Evolutionary conservation across 1,140 invertebrate species (phyloP).

Genomic region (Drosophila nigromelanica): DNA sequence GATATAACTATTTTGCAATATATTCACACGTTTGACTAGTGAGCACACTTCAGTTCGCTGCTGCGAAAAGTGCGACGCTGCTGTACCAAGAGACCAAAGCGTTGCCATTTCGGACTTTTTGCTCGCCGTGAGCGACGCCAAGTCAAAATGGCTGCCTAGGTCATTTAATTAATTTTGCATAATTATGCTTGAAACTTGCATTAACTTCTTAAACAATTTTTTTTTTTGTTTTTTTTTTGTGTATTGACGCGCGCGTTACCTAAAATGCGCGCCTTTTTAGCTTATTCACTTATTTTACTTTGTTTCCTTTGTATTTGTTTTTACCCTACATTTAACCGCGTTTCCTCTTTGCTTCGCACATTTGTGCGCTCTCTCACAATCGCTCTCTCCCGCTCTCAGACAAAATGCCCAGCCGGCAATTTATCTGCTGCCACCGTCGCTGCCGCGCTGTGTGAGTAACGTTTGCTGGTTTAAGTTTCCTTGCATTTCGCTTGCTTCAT

Average conservation of each 20-base stretch:
- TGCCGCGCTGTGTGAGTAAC: conserved; percentile 29
- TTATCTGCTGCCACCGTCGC: conserved; percentile 47
- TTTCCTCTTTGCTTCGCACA: conserved; percentile 33
- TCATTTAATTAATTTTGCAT: conserved; percentile 42
- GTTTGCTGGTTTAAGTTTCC: conserved; percentile 39
- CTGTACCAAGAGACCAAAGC: conserved; percentile 57
- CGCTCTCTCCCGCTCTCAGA: conserved; percentile 1
- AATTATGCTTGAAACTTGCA: conserved; percentile 15
- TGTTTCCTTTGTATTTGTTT: conserved; percentile 71
- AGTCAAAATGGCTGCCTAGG: conserved; percentile 45
- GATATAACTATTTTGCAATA: not conserved
- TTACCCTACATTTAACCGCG: conserved; percentile 65
- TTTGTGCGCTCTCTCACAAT: conserved; percentile 16
- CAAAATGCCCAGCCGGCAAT: conserved; percentile 50
- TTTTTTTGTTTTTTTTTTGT: conserved; percentile 16
- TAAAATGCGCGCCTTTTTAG: conserved; percentile 64
- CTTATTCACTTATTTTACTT: conserved; percentile 52
- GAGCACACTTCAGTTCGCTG: conserved; percentile 29
- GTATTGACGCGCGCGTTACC: conserved; percentile 13
- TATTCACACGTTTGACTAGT: conserved; percentile 9
- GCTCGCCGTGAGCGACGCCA: conserved; percentile 26
- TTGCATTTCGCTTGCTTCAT: conserved; percentile 47
- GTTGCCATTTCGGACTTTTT: conserved; percentile 63
- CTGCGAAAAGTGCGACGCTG: conserved; percentile 30
- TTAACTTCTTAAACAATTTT: conserved; percentile 3